These are phyloP conservation scores for Drosophila colorata DNA, from an alignment of 2,888 invertebrate species.

Conservation along the genomic window DNA sequence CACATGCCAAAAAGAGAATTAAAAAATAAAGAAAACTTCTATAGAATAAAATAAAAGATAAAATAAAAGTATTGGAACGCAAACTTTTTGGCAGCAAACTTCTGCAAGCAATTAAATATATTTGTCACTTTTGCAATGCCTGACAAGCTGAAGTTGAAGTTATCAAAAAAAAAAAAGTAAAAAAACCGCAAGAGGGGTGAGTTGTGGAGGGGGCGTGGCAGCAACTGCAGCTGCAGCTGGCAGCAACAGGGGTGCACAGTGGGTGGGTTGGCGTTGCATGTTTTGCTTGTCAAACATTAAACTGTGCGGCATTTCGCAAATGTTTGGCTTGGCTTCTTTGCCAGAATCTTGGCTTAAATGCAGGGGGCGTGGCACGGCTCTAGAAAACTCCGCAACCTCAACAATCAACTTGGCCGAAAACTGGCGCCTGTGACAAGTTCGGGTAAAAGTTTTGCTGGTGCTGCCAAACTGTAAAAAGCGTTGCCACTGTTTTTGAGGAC, in stretches of 20 bases:
- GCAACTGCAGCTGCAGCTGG: constrained; percentile 34
- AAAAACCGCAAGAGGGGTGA: constrained; percentile 9
- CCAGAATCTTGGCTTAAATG: constrained; percentile 58
- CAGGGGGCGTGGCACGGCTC: constrained; percentile 31
- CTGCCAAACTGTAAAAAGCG: constrained; percentile 45
- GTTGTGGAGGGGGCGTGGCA: constrained; percentile 12
- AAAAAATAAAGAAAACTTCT: constrained; percentile 4
- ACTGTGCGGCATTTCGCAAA: constrained; percentile 64
- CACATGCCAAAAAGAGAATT: constrained; percentile 49
- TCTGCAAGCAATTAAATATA: constrained; percentile 79
- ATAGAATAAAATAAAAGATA: constrained; percentile 1
- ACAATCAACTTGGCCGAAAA: constrained; percentile 64
- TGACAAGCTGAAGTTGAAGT: constrained; percentile 68
- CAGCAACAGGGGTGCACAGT: constrained; percentile 3
- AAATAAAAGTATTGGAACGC: constrained; percentile 29
- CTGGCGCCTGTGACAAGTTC: constrained; percentile 70
- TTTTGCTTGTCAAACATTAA: constrained; percentile 77
- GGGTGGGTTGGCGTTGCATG: constrained; percentile 36
- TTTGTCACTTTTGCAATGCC: constrained; percentile 76
- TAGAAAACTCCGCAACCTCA: constrained; percentile 33
- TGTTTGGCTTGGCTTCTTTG: constrained; percentile 53
- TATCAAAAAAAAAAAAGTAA: constrained; percentile 43
- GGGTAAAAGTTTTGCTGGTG: constrained; percentile 56
- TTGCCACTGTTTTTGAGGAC: constrained; percentile 52
- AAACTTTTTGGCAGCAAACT: constrained; percentile 66